phyloP scores from a whole-genome alignment of 2,888 invertebrate species.

The Pristionchus japonicus region DNA sequence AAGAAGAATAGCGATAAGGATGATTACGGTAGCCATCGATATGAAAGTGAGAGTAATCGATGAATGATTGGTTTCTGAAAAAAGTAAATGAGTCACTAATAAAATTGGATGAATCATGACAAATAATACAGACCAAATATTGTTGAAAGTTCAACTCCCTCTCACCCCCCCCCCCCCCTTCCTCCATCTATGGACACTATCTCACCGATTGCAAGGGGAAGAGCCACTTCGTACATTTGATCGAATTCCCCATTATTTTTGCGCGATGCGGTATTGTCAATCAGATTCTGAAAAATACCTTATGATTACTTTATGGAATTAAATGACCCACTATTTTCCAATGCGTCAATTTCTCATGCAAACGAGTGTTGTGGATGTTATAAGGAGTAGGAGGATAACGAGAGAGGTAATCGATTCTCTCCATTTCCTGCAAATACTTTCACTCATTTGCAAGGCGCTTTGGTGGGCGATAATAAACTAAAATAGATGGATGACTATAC shows the following conservation, averaged over 20 bases:
- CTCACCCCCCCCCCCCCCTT: too few relatives aligned
- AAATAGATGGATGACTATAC: not conserved
- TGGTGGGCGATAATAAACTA: too few relatives aligned
- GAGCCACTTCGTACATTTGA: not conserved
- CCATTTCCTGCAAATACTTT: not conserved
- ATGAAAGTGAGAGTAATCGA: not conserved
- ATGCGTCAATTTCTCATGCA: not conserved
- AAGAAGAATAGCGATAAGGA: not conserved
- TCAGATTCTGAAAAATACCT: not conserved
- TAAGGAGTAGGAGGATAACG: not conserved
- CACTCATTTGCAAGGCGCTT: too few relatives aligned
- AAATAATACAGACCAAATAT: too few relatives aligned
- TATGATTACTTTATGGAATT: not conserved
- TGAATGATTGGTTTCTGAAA: not conserved
- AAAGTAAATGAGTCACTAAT: not conserved
- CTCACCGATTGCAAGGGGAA: not conserved
- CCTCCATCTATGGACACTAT: not conserved
- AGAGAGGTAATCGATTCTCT: not conserved
- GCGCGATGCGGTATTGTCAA: not conserved
- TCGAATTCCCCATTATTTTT: not conserved
- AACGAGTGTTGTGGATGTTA: not conserved
- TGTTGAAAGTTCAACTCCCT: too few relatives aligned
- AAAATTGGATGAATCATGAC: not conserved
- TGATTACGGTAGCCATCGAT: not conserved
- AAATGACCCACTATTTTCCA: not conserved